Percentiles rank a stretch among this genome's conserved stretches.
Evolutionary conservation across 2,888 invertebrate genomes (phyloP).

Genomic region (Agonopterix subpropinquella): DNA sequence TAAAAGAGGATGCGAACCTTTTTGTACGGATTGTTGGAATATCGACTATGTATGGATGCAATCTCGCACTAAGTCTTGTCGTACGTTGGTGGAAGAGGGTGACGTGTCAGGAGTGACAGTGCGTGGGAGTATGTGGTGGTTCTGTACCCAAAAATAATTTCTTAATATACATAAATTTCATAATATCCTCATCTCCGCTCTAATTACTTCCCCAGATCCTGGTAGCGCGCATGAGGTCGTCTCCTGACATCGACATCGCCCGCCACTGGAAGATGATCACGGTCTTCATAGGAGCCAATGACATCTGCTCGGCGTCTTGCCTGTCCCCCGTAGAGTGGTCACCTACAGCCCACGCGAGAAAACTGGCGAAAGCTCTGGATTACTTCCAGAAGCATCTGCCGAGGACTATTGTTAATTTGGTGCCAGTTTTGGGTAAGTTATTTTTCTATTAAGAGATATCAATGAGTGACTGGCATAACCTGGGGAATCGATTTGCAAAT

Average conservation of each 20-base stretch:
- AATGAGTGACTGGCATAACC: no score
- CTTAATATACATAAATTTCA: no score
- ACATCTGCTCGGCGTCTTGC: constrained; percentile 84
- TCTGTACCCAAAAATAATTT: no score
- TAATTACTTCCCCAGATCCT: constrained; percentile 61
- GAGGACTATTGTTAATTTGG: constrained; percentile 81
- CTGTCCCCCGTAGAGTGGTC: constrained; percentile 76
- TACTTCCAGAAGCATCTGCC: constrained; percentile 80
- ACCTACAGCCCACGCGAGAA: constrained; percentile 76
- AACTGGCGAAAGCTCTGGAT: constrained; percentile 79
- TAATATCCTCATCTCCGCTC: not conserved
- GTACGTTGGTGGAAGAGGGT: no score
- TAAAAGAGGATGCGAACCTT: no score
- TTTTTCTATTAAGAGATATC: no score
- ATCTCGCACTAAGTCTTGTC: no score
- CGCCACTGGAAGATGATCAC: constrained; percentile 87
- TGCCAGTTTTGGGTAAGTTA: constrained; percentile 80
- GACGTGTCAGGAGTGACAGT: no score
- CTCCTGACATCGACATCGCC: constrained; percentile 75
- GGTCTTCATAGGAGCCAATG: constrained; percentile 84
- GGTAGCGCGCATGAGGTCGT: constrained; percentile 78
- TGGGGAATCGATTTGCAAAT: no score
- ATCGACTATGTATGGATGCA: no score
- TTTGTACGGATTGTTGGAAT: no score
- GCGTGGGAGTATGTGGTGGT: no score